phyloP scores from a whole-genome alignment of 1,140 invertebrate genomes.

The Drosophila kanapiae region DNA sequence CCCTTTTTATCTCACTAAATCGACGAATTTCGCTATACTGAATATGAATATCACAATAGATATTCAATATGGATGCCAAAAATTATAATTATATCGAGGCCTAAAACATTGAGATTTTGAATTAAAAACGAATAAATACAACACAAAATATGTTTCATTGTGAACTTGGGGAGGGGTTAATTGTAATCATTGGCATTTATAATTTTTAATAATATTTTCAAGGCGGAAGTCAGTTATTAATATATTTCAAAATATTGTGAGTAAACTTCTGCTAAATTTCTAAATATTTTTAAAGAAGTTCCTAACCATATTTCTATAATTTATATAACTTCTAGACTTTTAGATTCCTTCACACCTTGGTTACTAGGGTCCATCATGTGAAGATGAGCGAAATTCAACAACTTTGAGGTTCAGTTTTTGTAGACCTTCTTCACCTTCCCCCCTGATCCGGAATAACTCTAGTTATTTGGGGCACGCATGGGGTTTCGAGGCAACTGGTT shows the following conservation, averaged over 20 bases:
- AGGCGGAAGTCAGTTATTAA: background rate
- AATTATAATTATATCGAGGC: slow-evolving; percentile 24
- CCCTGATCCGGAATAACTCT: slow-evolving; percentile 32
- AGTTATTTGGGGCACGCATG: slow-evolving; percentile 71
- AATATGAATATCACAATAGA: background rate
- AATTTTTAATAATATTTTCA: background rate
- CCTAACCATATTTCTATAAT: background rate
- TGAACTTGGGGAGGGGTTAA: background rate
- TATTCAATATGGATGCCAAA: slow-evolving; percentile 26
- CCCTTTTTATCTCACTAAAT: slow-evolving; percentile 15
- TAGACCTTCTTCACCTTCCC: background rate
- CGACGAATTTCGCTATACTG: slow-evolving; percentile 8
- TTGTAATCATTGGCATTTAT: no score
- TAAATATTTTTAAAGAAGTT: no score
- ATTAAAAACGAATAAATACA: slow-evolving; percentile 12
- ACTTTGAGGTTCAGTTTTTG: background rate
- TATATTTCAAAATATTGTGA: no score
- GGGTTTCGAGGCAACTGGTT: slow-evolving; percentile 55
- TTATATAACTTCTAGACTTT: background rate
- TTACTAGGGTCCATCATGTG: background rate
- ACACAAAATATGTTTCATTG: background rate
- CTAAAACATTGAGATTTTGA: slow-evolving; percentile 21
- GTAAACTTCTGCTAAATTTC: no score
- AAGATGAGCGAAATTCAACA: background rate
- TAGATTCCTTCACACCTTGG: no score